Base-by-base conservation (phyloP, 2,113 vertebrate species). In the Oxyruncus cristatus region DNA sequence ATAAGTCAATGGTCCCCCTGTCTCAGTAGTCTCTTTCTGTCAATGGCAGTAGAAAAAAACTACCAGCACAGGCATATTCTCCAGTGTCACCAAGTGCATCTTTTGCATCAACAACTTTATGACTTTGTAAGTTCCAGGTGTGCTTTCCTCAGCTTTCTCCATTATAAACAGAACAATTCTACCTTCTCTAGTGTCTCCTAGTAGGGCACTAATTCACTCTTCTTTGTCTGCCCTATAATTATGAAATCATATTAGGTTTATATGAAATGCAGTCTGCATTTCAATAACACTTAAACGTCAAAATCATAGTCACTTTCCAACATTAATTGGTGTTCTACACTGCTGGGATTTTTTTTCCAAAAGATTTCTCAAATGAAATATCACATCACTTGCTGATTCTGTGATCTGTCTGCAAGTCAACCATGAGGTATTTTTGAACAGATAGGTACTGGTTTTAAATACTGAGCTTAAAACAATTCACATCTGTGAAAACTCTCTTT, bases 401-500 rank as follows among this genome's bases (percentile, higher is more conserved):
- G 12, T 77, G 30, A 74, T 90, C 24, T 88, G 30, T 83, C 65
- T 93, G 61, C 5, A 4, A 66, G 30, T 75, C 30, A 83, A 17
- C 6, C 32, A 35, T 26, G 13, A 83, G 14, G 18, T 15, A 9
- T 39, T 73, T 92, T 77, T 72, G 2, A 76, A 53, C 9, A 63
- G 18, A 12, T 47, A 53, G 74, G 15, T 53, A 53, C 16, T 14
- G 6, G 20, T 96, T 87, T 91, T 42, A 76, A 92, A 80, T 91
- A 70, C 32, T 63, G 85, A 95, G 77, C 16, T 81, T 86, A 86
- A 94, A 61, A 75, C 81, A 8, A 82, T 70, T 96, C 12, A 58
- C 52, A 42, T 73, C 2, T 56, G 49, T 71, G 53, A 72, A 94
- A 94, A 97, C 56, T 8, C 18, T 71, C 86, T 94, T 85, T 89